phyloP scores from a whole-genome alignment of 92 coral and sea anemone species.

The Porites evermanni region DNA sequence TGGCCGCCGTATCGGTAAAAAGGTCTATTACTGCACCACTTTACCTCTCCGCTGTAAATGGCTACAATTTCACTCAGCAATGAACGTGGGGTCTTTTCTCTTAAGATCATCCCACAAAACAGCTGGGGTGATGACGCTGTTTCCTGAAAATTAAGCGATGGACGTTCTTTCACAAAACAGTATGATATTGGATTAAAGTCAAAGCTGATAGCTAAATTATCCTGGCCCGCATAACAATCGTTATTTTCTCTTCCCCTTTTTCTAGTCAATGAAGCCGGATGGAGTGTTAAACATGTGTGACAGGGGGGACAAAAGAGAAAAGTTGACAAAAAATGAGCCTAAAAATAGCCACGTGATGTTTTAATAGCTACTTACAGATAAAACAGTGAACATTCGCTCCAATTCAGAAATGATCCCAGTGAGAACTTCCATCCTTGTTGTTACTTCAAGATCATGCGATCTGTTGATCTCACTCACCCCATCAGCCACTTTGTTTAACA shows the following conservation, averaged over 20 bases:
- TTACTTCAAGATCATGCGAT: constrained; percentile 46
- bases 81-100: constrained; percentile 42
- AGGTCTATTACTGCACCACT: not conserved
- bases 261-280: too few species aligned
- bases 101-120: constrained; percentile 28
- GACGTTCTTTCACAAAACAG: too few species aligned
- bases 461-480: constrained; percentile 36
- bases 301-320: too few species aligned
- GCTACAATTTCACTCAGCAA: constrained; percentile 39
- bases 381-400: constrained; percentile 42
- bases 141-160: constrained; percentile 5
- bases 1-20: too few species aligned
- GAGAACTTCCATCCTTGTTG: constrained; percentile 54
- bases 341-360: too few species aligned
- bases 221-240: too few species aligned
- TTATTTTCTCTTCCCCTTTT: too few species aligned
- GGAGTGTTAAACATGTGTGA: too few species aligned
- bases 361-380: constrained; percentile 29
- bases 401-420: constrained; percentile 46
- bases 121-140: not conserved
- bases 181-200: too few species aligned
- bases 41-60: constrained; percentile 71
- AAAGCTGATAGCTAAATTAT: too few species aligned
- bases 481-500: constrained; percentile 53
- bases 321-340: too few species aligned